Evolutionary conservation across 2,888 invertebrate genomes (phyloP).

Genomic region (Nephrotoma guestfalica): DNA sequence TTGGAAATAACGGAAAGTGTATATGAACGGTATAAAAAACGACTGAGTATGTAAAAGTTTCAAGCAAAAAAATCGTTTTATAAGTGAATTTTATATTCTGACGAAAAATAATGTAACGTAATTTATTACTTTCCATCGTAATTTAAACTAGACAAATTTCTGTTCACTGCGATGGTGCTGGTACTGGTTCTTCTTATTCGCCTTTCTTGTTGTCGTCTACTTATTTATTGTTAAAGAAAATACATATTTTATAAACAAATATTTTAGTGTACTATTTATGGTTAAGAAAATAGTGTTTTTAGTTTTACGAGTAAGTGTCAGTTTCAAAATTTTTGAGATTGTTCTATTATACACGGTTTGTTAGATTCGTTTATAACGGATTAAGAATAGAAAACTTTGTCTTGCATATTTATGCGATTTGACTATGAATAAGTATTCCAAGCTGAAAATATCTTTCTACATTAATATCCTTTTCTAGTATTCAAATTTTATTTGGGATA

Average conservation of each 20-base stretch:
- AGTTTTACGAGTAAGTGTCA: no score
- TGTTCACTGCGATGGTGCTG: neutral
- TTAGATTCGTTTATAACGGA: no score
- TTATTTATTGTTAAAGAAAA: neutral
- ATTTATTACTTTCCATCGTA: neutral
- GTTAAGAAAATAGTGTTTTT: no score
- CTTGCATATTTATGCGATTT: no score
- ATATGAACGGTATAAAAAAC: neutral
- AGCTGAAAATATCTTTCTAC: no score
- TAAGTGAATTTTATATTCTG: neutral
- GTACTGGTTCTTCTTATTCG: neutral
- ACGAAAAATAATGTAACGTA: neutral
- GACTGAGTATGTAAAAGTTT: neutral
- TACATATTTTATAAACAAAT: neutral
- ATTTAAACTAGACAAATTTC: neutral
- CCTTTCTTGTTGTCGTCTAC: neutral
- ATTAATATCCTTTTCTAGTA: no score
- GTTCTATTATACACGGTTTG: no score
- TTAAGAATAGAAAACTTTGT: no score
- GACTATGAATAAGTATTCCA: no score
- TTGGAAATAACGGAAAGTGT: neutral
- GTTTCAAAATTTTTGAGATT: no score
- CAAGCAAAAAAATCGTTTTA: neutral
- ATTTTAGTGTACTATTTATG: neutral
- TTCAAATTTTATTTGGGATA: no score